These are phyloP conservation scores for Drosophila arawakana DNA, from an alignment of 1,140 invertebrate genomes.

Conservation along the genomic window DNA sequence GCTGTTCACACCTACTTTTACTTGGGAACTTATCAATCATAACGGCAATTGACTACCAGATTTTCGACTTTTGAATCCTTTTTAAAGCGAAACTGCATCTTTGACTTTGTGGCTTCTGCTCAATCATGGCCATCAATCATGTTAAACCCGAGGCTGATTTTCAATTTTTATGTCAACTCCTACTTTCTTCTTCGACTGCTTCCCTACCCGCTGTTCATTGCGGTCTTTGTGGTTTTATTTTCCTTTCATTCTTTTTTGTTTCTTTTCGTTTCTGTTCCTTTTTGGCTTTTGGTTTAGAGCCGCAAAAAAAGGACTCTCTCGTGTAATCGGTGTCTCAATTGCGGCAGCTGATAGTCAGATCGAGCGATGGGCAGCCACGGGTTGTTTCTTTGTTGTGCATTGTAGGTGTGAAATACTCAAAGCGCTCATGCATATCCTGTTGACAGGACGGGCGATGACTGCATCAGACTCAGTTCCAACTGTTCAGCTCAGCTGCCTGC, in stretches of 20 bases:
- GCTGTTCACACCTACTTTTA: constrained; percentile 67
- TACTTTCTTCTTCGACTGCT: constrained; percentile 50
- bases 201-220: constrained; percentile 14
- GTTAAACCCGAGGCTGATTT: constrained; percentile 48
- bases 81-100: constrained; percentile 56
- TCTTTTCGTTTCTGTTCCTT: constrained; percentile 10
- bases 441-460: constrained; percentile 66
- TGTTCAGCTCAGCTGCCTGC: constrained; percentile 9
- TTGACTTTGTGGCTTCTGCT: constrained; percentile 72
- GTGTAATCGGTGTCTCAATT: constrained; percentile 58
- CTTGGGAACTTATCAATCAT: constrained; percentile 61
- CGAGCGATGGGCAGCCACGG: constrained; percentile 43
- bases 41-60: constrained; percentile 59
- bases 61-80: constrained; percentile 55
- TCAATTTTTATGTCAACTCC: constrained; percentile 75
- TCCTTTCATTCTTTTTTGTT: constrained; percentile 16
- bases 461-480: constrained; percentile 17
- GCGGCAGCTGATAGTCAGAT: constrained; percentile 71
- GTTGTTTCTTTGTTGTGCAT: constrained; percentile 59
- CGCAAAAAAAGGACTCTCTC: constrained; percentile 21
- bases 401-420: constrained; percentile 77
- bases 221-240: constrained; percentile 61
- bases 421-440: constrained; percentile 78
- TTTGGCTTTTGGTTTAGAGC: constrained; percentile 24
- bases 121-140: constrained; percentile 74